A percentile compares a stretch with the other conserved stretches of the same genome.
These are phyloP conservation scores for Chironomus tentans DNA, from an alignment of 2,888 invertebrate species.

Conservation along the genomic window DNA sequence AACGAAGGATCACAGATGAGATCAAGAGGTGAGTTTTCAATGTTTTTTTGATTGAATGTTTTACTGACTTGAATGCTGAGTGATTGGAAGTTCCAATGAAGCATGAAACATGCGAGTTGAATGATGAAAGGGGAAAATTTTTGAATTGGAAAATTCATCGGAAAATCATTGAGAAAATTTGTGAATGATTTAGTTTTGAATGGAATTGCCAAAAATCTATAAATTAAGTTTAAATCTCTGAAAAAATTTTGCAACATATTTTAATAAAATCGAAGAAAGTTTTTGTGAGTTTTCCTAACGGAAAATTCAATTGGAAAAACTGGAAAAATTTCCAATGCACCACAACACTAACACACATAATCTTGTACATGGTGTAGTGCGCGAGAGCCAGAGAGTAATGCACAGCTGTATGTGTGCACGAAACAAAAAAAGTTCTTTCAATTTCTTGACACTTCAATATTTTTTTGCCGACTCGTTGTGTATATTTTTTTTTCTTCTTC, in stretches of 20 bases:
- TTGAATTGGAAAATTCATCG: background rate
- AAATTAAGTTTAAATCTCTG: background rate
- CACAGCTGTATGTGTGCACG: background rate
- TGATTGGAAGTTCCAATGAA: background rate
- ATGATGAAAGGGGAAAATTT: background rate
- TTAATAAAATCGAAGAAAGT: background rate
- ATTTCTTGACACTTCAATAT: background rate
- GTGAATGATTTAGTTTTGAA: too few relatives aligned
- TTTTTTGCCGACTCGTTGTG: background rate
- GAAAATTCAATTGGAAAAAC: background rate
- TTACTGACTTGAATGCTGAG: background rate
- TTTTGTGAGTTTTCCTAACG: background rate
- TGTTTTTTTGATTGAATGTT: background rate
- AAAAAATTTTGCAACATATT: background rate
- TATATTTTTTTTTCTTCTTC: background rate
- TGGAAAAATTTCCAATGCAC: background rate
- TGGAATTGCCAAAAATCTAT: background rate
- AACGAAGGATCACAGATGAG: constrained; percentile 17
- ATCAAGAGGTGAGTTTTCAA: constrained; percentile 16
- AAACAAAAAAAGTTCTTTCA: background rate
- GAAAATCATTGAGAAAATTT: too few relatives aligned
- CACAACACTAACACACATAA: background rate
- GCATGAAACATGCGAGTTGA: background rate
- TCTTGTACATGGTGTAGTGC: background rate
- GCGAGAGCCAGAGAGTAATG: background rate